These are phyloP conservation scores for Anthoscopus minutus DNA, from an alignment of 2,113 vertebrate species.

Conservation along the genomic window DNA sequence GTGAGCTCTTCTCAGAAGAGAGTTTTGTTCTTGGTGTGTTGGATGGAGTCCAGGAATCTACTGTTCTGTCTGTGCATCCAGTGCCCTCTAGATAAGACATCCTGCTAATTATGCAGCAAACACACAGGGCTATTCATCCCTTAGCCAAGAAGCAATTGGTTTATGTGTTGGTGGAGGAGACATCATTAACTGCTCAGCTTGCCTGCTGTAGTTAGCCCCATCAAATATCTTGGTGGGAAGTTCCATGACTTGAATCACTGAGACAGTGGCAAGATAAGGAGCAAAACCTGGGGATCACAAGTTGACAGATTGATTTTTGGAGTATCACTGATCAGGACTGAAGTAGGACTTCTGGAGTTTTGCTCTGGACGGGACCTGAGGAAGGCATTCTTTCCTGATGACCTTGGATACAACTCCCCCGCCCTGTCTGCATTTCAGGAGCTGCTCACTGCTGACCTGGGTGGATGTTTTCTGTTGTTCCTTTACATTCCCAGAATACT, in stretches of 20 bases:
- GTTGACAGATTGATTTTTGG: background rate
- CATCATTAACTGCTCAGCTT: background rate
- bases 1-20: background rate
- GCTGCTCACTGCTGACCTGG: background rate
- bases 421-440: background rate
- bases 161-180: background rate
- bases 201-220: background rate
- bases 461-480: background rate
- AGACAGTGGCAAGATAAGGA: background rate
- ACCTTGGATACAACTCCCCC: background rate
- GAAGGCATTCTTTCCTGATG: background rate
- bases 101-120: background rate
- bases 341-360: background rate
- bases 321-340: background rate
- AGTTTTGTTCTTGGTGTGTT: background rate
- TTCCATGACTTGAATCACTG: background rate
- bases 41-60: background rate
- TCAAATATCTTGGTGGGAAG: background rate
- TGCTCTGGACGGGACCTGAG: background rate
- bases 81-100: background rate
- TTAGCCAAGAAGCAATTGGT: background rate
- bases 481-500: conserved; percentile 25
- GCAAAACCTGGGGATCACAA: background rate
- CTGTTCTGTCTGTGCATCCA: background rate
- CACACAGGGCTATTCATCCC: background rate